Base-by-base conservation (phyloP, 2,888 invertebrate species). In the Amiota mariae region DNA sequence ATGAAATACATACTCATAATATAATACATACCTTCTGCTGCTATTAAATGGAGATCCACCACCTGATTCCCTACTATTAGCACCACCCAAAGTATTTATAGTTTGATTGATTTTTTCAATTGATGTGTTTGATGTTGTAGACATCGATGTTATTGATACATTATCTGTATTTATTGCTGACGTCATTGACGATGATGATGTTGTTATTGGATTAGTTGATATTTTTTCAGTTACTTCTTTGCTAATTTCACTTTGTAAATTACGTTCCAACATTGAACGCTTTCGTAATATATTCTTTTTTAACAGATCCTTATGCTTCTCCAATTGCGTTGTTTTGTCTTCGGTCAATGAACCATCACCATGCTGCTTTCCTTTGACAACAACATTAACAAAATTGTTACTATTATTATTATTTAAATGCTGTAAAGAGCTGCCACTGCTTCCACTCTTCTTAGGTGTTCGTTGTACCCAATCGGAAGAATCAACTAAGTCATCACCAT, bases 201-300 rank as follows among this genome's bases (percentile, higher is more conserved):
- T 15, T 59, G 4, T 67, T 72, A 2, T 77, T 63, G 73, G 71
- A 57, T 71, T 70, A 18, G 70, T 71, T 49, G 77, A 67, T 48
- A 78, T 63, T 61, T 95, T 95, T 61, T 93, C 92, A 0, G 94
- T 93, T 18, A 96, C 91, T 88, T 96, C 96, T 87, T 94, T 94
- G 72, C 96, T 96, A 87, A 98, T 97, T 88, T 97, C 96, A 77
- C 95, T 94, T 84, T 96, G 96, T 74, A 98, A 91, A 88, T 96
- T 96, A 83, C 96, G 95, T 87, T 97, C 97, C 73, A 98, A 92
- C 15, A 96, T 90, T 1, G 95, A 95, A 79, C 98, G 92, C 88
- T 98, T 98, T 85, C 97, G 95, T 77, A 97, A 92, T 78, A 98
- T 98, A 85, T 97, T 97, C 87, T 96, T 97, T 89, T 97, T 97